Conservation (phyloP, 2,888 invertebrate genomes). For the Lissocephala sabroskyi region DNA sequence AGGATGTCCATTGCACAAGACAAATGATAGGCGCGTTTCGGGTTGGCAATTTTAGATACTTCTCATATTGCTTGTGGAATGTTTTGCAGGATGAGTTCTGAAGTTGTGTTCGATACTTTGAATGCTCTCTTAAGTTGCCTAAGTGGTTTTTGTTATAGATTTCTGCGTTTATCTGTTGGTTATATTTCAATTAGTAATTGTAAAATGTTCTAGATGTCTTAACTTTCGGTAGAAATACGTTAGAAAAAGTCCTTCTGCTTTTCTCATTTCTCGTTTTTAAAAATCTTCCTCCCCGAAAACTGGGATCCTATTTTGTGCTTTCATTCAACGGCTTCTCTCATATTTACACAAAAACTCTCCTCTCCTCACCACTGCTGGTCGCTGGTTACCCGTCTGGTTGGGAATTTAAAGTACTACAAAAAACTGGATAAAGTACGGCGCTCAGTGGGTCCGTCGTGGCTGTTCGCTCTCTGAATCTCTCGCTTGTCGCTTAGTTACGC, state of each 20-base stretch:
- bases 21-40: conserved; percentile 35
- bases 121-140: conserved; percentile 4
- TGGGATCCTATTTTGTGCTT: too few relatives aligned
- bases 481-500: conserved; percentile 33
- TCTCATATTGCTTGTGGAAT: conserved; percentile 15
- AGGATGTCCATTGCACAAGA: conserved; percentile 44
- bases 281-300: too few relatives aligned
- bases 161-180: conserved; percentile 12
- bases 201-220: conserved; percentile 8
- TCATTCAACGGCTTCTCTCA: conserved; percentile 8
- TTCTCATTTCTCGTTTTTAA: neutral
- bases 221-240: conserved; percentile 40
- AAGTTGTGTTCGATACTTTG: too few relatives aligned
- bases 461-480: too few relatives aligned
- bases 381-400: neutral
- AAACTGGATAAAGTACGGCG: neutral
- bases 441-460: neutral
- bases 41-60: conserved; percentile 32
- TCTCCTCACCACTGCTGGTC: conserved; percentile 29
- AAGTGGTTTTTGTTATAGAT: conserved; percentile 21
- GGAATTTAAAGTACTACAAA: neutral
- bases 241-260: conserved; percentile 34
- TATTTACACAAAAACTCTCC: conserved; percentile 15
- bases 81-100: conserved; percentile 19
- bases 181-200: neutral